Evolutionary conservation across 2,113 vertebrate genomes (phyloP), one percentile per base, ranked within the genome.

Genomic region (Polypterus senegalus): DNA sequence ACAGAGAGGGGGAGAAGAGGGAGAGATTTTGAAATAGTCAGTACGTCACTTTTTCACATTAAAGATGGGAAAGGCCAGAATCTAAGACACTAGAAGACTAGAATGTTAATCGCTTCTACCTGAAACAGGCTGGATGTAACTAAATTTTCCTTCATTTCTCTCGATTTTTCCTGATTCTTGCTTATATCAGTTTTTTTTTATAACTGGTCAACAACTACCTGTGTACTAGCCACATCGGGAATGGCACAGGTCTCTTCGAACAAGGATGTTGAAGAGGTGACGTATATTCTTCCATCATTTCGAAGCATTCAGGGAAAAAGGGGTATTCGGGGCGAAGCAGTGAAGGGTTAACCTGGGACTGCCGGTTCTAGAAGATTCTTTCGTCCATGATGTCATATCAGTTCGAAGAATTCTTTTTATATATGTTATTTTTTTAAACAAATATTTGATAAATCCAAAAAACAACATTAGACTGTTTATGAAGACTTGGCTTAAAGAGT

Each of bases 351-450:
- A 88, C 65, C 72, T 74, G 76, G 83, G 79, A 78, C 81, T 74
- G 79, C 82, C 86, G 87, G 82, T 90, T 94, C 91, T 88, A 80
- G 91, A 92, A 84, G 76, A 70, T 88, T 92, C 84, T 83, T 72
- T 81, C 27, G 27, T 27, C 27, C 27, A 27, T 27, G 27, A 27
- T 27, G 27, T 27, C 27, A 27, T 27, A 27, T 27, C 27, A 27
- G 27, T 27, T 27, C 27, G 27, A 27, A 27, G 27, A 27, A 27
- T 27, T 27, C 27, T 27, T 27, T 27, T 27, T 27, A 27, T 27
- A n/a, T n/a, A 27, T 27, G 27, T 27, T 27, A 27, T 27, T 27
- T 27, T 27, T 27, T 27, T 27, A 27, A 27, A 27, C 27, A 27
- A 27, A 27, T 27, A 27, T 27, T 27, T 27, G 27, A 27, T 27